phyloP scores from a whole-genome alignment of 2,888 invertebrate genomes.

The Dicranocentrus wangi region DNA sequence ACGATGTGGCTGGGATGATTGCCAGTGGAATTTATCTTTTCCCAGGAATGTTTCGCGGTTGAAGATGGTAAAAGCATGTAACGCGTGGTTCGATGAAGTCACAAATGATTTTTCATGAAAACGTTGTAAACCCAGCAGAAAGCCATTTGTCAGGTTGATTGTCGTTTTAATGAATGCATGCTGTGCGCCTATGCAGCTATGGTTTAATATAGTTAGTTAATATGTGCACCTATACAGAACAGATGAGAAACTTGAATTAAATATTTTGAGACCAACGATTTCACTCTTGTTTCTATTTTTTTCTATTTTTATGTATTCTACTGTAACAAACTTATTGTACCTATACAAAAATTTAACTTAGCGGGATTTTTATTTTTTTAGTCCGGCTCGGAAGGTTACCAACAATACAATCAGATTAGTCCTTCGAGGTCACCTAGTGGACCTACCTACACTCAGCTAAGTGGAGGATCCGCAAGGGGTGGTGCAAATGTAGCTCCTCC shows the following conservation, averaged over 20 bases:
- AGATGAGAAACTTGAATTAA: too few species aligned
- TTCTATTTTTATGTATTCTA: too few species aligned
- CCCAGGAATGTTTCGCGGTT: neutral
- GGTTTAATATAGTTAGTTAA: too few species aligned
- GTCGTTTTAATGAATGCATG: conserved; percentile 17
- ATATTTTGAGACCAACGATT: too few species aligned
- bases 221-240: too few species aligned
- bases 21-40: neutral
- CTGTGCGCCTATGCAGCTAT: too few species aligned
- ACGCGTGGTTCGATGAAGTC: neutral
- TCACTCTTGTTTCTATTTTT: too few species aligned
- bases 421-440: conserved; percentile 89
- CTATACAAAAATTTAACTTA: too few species aligned
- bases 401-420: conserved; percentile 82
- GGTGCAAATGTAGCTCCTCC: conserved; percentile 64
- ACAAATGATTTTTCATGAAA: conserved; percentile 8
- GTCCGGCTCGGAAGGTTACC: conserved; percentile 83
- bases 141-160: conserved; percentile 23
- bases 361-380: conserved; percentile 76
- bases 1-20: conserved; percentile 38
- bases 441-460: conserved; percentile 86
- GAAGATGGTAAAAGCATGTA: neutral
- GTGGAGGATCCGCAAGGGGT: conserved; percentile 79
- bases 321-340: too few species aligned
- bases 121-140: neutral